Conservation (phyloP, 2,113 vertebrate species). For the Dipodomys stephensi region DNA sequence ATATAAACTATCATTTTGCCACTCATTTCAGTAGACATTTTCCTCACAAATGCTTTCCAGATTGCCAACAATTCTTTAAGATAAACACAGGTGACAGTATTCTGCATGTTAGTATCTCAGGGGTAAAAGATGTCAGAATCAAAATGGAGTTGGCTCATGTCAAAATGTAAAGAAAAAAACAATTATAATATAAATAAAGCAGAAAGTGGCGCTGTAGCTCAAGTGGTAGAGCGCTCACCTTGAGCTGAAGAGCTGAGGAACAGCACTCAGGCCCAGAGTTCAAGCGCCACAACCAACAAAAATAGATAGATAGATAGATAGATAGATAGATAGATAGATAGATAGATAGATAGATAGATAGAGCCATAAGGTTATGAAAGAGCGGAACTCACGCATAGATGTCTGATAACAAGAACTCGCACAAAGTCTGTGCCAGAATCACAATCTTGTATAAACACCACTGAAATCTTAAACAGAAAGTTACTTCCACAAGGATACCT, state of each 20-base stretch:
- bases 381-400: neutral
- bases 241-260: too few species aligned
- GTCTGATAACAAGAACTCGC: neutral
- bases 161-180: neutral
- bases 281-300: too few species aligned
- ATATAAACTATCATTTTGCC: neutral
- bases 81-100: neutral
- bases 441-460: neutral
- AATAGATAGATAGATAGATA: too few species aligned
- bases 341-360: neutral
- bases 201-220: too few species aligned
- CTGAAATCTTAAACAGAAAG: neutral
- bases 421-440: neutral
- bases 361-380: neutral
- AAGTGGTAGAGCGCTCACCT: too few species aligned
- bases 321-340: neutral
- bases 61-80: constrained; percentile 28
- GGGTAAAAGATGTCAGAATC: neutral
- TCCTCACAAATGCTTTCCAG: neutral
- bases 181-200: neutral
- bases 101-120: neutral
- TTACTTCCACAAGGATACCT: neutral
- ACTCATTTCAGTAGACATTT: neutral
- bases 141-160: neutral
- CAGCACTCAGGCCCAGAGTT: too few species aligned